phyloP scores from a whole-genome alignment of 1,140 invertebrate genomes.

The Harpegnathos saltator region DNA sequence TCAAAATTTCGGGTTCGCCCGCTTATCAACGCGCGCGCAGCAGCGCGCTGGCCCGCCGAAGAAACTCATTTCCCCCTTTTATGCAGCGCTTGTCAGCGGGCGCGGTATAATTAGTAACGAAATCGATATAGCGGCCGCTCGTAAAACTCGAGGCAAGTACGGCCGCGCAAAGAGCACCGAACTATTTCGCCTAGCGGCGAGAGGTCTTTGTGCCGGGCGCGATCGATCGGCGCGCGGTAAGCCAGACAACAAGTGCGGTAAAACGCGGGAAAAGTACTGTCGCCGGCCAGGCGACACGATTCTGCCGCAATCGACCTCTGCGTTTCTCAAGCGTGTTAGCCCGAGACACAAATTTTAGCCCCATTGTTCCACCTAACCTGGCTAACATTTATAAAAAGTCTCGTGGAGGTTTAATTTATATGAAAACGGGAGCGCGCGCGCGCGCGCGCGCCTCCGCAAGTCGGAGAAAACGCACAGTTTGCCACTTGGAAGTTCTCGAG shows the following conservation, averaged over 20 bases:
- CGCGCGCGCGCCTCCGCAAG: too few species aligned
- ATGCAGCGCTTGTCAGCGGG: not conserved
- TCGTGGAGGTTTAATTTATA: too few species aligned
- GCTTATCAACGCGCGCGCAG: too few species aligned
- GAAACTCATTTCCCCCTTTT: not conserved
- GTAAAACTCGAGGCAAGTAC: not conserved
- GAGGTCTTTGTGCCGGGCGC: constrained; percentile 17
- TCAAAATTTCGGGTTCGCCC: too few species aligned
- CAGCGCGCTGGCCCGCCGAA: not conserved
- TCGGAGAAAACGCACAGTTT: too few species aligned
- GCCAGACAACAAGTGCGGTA: constrained; percentile 7
- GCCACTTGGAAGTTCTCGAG: too few species aligned
- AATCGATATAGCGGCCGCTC: not conserved
- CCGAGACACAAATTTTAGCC: too few species aligned
- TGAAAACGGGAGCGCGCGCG: too few species aligned
- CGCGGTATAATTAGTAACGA: not conserved
- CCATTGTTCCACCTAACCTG: too few species aligned
- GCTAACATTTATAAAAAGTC: too few species aligned
- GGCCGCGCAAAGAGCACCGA: constrained; percentile 22
- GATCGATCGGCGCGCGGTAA: constrained; percentile 30
- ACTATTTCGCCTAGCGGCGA: constrained; percentile 1
- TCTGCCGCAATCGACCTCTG: not conserved
- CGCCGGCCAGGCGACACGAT: not conserved
- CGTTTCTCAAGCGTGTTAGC: constrained; percentile 14
- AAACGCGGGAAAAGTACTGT: constrained; percentile 31